Base-by-base conservation (phyloP, 2,113 vertebrate species). In the Nibea coibor region DNA sequence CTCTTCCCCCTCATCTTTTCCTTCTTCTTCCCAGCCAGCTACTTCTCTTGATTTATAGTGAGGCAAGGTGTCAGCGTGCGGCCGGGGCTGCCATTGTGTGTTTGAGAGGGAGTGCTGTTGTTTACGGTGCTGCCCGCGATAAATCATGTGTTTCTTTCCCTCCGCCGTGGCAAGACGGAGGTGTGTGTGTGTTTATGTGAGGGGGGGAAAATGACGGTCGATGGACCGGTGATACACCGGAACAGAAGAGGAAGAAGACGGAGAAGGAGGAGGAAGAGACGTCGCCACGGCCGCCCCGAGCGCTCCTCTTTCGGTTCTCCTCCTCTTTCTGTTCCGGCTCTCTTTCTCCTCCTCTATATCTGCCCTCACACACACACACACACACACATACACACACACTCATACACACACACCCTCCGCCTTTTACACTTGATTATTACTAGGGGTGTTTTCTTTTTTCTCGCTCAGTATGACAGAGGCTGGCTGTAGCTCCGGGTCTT, bases 41-140 rank as follows among this genome's bases (percentile, higher is more conserved):
- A 89, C 91, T 91, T 87, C 88, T 86, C 91, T 95, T 99, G 97
- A 98, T 99, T 98, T 99, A 98, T 98, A 95, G 96, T 96, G 97
- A 97, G 82, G 77, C 96, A 94, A 95, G 94, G 95, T 97, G 97
- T 97, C 97, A 98, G 96, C 95, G 93, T 90, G 95, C 86, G 84
- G 89, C 96, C 91, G 93, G 51, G 93, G 92, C 94, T 95, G 96
- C 97, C 96, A 96, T 97, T 97, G 96, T 96, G 95, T 83, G 94
- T 97, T 96, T 96, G 96, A 94, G 96, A 95, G 95, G 91, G 93
- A 97, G 95, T 94, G 95, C 96, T 96, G 96, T 97, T 98, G 97
- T 98, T 97, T 97, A 97, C 95, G 94, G 95, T 90, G 86, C 85
- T 91, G 94, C 93, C 94, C 94, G 81, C 92, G 96, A 97, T 98